Base-by-base conservation (phyloP, 2,888 invertebrate species). In the Odontocolon sp. region DNA sequence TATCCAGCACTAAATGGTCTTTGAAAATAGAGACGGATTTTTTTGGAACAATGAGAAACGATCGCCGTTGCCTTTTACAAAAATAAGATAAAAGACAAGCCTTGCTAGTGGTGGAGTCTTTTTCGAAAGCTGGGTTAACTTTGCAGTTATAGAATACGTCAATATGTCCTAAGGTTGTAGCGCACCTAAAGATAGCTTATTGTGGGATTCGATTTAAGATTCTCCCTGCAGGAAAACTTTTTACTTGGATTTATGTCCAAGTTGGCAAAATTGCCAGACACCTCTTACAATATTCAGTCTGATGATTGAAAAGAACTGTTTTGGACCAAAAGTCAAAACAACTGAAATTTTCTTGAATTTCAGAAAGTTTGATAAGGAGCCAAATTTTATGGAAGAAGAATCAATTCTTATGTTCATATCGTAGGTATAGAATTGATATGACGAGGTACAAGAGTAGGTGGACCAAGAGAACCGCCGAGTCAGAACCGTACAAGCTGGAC, bases 221-320 rank as follows among this genome's bases (percentile, higher is more conserved):
- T n/a, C n/a, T n/a, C n/a, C n/a, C n/a, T n/a, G n/a, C 36, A n/a
- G 23, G 36, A 61, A 66, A 70, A 70, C 66, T 70, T 76, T 70
- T 66, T 31, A 31, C 54, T 54, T 42, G 38, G 31, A 57, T 45
- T 50, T 28, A 47, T 69, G 36, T 61, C 66, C 52, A 66, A 76
- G 23, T 76, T 76, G 70, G 59, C 75, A 28, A 28, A 23, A 59
- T 66, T 59, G 54, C 69, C 38, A 2, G 57, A 36, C 23, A 16
- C 61, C 18, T 2, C 63, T n/a, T 63, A 23, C 56, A 64, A 75
- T 69, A 75, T 69, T 75, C 57, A 64, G 50, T 54, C 66, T 23
- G 31, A 47, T 54, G 64, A 76, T 76, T 66, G 70, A 70, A 76
- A 76, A 70, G 66, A 69, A 75, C 64, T 70, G 64, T 75, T 64